Conservation (phyloP, 2,113 vertebrate genomes). For the Clarias batrachus region DNA sequence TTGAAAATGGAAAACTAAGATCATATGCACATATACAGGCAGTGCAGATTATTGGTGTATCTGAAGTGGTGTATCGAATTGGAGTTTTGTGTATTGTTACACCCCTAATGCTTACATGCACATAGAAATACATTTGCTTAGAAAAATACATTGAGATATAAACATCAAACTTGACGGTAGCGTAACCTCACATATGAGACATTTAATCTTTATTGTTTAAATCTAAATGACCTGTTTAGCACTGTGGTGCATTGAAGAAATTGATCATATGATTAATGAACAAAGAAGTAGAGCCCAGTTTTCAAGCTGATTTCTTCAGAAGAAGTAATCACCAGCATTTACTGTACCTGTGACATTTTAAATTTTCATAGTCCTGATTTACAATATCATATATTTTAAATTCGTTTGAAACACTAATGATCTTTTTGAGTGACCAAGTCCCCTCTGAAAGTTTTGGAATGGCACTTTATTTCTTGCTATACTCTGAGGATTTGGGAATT, state of each 20-base stretch:
- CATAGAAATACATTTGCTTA: not conserved
- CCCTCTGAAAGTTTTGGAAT: not conserved
- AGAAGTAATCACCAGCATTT: not conserved
- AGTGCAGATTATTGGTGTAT: not conserved
- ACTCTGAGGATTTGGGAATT: not conserved
- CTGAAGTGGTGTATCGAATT: no score
- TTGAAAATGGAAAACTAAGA: not conserved
- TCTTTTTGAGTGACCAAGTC: not conserved
- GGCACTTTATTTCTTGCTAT: not conserved
- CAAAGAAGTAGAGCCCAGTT: not conserved
- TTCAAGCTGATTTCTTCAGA: not conserved
- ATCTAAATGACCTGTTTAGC: not conserved
- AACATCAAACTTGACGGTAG: not conserved
- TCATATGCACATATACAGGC: not conserved
- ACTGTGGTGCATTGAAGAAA: not conserved
- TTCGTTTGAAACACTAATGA: not conserved
- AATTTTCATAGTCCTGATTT: not conserved
- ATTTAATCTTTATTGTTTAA: not conserved
- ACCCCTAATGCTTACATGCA: not conserved
- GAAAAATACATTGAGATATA: not conserved
- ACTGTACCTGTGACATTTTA: not conserved
- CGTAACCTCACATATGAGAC: not conserved
- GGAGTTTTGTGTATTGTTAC: not conserved
- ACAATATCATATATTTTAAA: not conserved
- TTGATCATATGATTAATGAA: not conserved